Base-by-base conservation (phyloP, 2,113 vertebrate genomes). In the Australoheros scitulus region DNA sequence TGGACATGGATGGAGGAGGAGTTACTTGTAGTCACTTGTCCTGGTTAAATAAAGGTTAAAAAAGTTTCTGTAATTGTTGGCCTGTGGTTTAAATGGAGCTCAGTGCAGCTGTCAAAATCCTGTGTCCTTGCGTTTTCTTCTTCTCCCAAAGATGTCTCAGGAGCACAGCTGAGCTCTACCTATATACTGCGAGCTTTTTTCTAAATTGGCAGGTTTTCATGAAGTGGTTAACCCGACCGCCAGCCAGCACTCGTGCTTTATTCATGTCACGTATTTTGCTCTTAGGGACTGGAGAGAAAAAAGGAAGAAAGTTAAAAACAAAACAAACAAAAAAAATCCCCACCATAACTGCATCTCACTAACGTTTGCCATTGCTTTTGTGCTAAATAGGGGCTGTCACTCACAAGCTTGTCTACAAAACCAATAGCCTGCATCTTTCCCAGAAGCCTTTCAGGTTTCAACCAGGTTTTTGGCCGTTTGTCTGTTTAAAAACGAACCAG, bases 181-280 rank as follows among this genome's bases (percentile, higher is more conserved):
- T 11, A 57, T 68, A 56, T 20, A 1, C 64, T 41, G 26, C 61
- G 56, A 84, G 91, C 88, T 87, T 83, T 76, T 90, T 90, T 90
- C 80, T 85, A 84, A 85, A 88, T 91, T 80, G 85, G 61, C 86
- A 87, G 80, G 56, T 79, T 91, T 90, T 92, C 91, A 89, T 92
- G 82, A 89, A 80, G 86, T 81, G 32, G 80, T 92, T 92, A 91
- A 94, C 81, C 82, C 63, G 84, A 91, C 85, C 88, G 76, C 61
- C 81, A 76, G 76, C 70, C 58, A 60, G 34, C 77, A 88, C 59
- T 61, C 86, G 68, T 52, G 80, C 79, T 80, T 84, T 80, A 79
- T 78, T 87, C 59, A 34, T 77, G 83, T 88, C 76, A 83, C 24
- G 15, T 80, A 18, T 81, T 70, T 86, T 36, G 1, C 76, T 82